phyloP scores from a whole-genome alignment of 2,888 invertebrate genomes.

The Zhengitettix transpicula region DNA sequence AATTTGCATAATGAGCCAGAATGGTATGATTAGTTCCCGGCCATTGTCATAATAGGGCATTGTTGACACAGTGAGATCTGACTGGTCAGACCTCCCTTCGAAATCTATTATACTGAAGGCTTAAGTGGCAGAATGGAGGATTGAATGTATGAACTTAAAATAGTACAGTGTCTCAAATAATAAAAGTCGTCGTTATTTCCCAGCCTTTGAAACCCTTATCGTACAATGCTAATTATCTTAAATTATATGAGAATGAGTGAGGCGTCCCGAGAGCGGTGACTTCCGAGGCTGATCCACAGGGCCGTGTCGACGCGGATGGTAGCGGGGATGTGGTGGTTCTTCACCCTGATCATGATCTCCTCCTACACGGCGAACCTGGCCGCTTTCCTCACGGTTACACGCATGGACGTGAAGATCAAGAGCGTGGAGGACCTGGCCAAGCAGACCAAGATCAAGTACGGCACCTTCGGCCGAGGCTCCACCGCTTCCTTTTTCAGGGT shows the following conservation, averaged over 20 bases:
- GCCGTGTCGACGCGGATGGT: conserved; percentile 79
- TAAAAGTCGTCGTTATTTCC: not conserved
- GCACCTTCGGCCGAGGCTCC: conserved; percentile 75
- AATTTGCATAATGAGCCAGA: too few species aligned
- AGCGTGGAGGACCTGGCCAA: conserved; percentile 82
- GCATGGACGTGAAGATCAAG: conserved; percentile 78
- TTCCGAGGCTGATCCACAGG: conserved; percentile 27
- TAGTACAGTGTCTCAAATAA: too few species aligned
- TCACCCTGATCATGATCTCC: conserved; percentile 77
- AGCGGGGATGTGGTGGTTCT: conserved; percentile 87
- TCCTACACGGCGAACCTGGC: conserved; percentile 92
- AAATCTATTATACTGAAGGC: too few species aligned
- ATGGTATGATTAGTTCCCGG: too few species aligned
- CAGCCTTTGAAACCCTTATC: not conserved
- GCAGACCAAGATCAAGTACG: conserved; percentile 93
- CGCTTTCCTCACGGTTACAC: conserved; percentile 78
- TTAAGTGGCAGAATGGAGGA: too few species aligned
- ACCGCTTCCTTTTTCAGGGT: conserved; percentile 84
- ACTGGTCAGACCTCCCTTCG: too few species aligned
- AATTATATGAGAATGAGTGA: too few species aligned
- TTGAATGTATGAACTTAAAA: too few species aligned
- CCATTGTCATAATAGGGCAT: too few species aligned
- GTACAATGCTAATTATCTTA: not conserved
- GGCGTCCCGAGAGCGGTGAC: too few species aligned
- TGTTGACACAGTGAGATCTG: too few species aligned